Conservation (phyloP, 1,140 invertebrate species). For the Temnothorax nylanderi region DNA sequence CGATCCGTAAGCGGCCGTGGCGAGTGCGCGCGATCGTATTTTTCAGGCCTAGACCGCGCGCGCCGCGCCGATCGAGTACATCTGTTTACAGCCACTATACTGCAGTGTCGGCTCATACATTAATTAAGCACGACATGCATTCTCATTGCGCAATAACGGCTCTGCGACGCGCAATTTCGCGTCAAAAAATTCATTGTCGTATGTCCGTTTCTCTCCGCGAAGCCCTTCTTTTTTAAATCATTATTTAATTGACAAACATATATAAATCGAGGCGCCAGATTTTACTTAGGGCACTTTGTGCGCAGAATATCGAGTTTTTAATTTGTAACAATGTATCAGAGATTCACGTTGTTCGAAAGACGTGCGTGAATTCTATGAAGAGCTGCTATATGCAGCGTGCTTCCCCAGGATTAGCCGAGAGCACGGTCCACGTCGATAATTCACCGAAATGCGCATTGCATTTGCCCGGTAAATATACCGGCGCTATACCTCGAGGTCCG, state of each 20-base stretch:
- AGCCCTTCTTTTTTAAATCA: background rate
- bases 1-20: constrained; percentile 1
- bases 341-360: background rate
- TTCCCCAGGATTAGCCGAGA: constrained; percentile 26
- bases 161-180: background rate
- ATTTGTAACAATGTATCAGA: background rate
- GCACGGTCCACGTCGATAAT: constrained; percentile 42
- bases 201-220: background rate
- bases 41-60: constrained; percentile 26
- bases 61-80: constrained; percentile 41
- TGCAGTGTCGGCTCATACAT: background rate
- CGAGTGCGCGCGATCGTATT: constrained; percentile 40
- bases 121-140: constrained; percentile 33
- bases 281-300: background rate
- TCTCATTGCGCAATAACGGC: background rate
- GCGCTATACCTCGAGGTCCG: constrained; percentile 30
- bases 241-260: background rate
- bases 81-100: constrained; percentile 27
- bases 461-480: constrained; percentile 53
- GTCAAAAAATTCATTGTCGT: background rate
- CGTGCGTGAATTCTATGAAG: background rate
- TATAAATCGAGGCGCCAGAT: background rate
- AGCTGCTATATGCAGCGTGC: background rate
- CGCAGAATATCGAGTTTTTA: background rate
- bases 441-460: constrained; percentile 56